Evolutionary conservation across 23 tunicate species (phyloP).

Genomic region (Pegea sp.): DNA sequence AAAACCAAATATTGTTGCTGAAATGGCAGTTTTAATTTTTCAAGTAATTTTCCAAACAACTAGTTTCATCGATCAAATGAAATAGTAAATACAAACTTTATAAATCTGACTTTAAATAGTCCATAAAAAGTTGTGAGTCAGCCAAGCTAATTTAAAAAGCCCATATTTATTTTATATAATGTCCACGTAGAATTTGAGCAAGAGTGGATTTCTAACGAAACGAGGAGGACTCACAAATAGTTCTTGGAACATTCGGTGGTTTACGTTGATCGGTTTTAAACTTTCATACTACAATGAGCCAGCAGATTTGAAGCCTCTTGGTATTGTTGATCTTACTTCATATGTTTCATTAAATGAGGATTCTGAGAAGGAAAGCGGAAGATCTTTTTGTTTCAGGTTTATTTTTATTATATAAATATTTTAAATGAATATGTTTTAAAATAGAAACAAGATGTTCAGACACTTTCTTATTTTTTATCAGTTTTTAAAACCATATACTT

Average conservation of each 20-base stretch:
- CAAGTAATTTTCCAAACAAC: no score
- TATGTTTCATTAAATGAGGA: conserved; percentile 37
- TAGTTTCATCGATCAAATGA: no score
- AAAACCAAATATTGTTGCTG: no score
- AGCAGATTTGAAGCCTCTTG: conserved; percentile 27
- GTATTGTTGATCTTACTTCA: conserved; percentile 48
- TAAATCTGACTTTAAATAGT: neutral
- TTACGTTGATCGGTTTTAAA: conserved; percentile 48
- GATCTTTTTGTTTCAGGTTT: conserved; percentile 55
- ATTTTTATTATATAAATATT: no score
- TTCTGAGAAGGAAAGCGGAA: conserved; percentile 11
- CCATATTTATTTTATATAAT: no score
- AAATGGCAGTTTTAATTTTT: no score
- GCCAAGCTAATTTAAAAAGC: no score
- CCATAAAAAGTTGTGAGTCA: neutral
- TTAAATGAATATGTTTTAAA: no score
- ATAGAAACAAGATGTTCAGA: no score
- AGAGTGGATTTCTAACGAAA: conserved; percentile 84
- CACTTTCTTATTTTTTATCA: no score
- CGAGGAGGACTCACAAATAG: conserved; percentile 54
- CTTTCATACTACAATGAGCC: conserved; percentile 66
- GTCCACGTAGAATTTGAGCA: conserved; percentile 21
- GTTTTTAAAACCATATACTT: no score
- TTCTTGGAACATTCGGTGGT: conserved; percentile 83
- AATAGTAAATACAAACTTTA: neutral